Evolutionary conservation across 2,888 invertebrate species (phyloP).

Genomic region (Colletes collaris): DNA sequence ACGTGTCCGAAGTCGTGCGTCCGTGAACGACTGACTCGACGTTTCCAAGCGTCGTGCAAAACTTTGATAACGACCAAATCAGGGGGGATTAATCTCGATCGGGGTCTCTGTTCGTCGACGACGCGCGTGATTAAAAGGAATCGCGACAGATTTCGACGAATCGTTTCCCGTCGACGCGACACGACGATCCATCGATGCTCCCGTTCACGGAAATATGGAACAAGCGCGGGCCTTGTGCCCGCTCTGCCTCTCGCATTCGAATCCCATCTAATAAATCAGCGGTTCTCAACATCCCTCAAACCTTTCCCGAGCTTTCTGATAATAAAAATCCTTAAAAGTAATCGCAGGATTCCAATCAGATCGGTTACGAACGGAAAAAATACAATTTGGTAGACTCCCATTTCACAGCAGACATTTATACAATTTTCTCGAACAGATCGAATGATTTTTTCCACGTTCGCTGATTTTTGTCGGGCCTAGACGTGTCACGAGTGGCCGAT

Average conservation of each 20-base stretch:
- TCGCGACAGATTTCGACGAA: slow-evolving; percentile 45
- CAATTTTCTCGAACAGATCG: too few relatives aligned
- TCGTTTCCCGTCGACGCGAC: slow-evolving; percentile 29
- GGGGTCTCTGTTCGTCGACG: slow-evolving; percentile 3
- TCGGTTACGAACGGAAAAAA: too few relatives aligned
- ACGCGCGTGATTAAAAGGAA: slow-evolving; percentile 40
- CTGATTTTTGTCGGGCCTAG: too few relatives aligned
- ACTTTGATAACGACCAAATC: slow-evolving; percentile 15
- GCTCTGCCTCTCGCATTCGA: slow-evolving; percentile 6
- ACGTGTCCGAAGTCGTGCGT: neutral
- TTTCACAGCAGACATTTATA: too few relatives aligned
- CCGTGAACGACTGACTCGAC: slow-evolving; percentile 24
- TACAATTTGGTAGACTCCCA: too few relatives aligned
- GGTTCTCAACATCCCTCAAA: too few relatives aligned
- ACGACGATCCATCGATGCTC: neutral
- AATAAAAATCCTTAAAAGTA: too few relatives aligned
- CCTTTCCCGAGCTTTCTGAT: too few relatives aligned
- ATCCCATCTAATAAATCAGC: slow-evolving; percentile 18
- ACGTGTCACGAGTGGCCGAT: too few relatives aligned
- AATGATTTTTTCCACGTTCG: too few relatives aligned
- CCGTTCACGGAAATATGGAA: slow-evolving; percentile 53
- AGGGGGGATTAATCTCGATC: slow-evolving; percentile 29
- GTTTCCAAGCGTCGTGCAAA: slow-evolving; percentile 10
- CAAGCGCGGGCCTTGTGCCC: slow-evolving; percentile 53
- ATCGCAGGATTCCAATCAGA: too few relatives aligned